Conservation (phyloP, 1,140 invertebrate species). For the Himalopsyche phryganea region DNA sequence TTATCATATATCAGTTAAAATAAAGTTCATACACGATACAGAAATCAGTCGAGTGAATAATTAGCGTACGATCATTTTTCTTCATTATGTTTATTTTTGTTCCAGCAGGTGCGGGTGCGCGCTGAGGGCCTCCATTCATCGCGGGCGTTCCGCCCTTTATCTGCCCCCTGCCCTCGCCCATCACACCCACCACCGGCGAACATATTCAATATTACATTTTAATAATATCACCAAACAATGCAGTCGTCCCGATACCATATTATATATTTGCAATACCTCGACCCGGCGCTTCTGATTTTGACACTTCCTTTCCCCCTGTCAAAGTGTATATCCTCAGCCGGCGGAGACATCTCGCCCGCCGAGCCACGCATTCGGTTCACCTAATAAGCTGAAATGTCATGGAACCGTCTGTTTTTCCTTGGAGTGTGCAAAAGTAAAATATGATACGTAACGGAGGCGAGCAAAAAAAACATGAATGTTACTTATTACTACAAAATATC, state of each 20-base stretch:
- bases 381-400: too few species aligned
- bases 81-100: slow-evolving; percentile 1
- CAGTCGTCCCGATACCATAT: slow-evolving; percentile 26
- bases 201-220: slow-evolving; percentile 26
- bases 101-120: slow-evolving; percentile 26
- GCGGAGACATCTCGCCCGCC: background rate
- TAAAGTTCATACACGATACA: too few species aligned
- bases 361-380: slow-evolving; percentile 1
- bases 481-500: slow-evolving; percentile 35
- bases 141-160: slow-evolving; percentile 27
- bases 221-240: slow-evolving; percentile 25
- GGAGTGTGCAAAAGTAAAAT: slow-evolving; percentile 27
- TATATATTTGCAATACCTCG: slow-evolving; percentile 25
- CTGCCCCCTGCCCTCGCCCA: slow-evolving; percentile 12
- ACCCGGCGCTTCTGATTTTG: background rate
- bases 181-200: slow-evolving; percentile 21
- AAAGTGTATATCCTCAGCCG: too few species aligned
- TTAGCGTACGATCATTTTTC: too few species aligned
- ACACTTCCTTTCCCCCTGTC: background rate
- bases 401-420: background rate
- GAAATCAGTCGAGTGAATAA: too few species aligned
- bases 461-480: slow-evolving; percentile 31
- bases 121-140: slow-evolving; percentile 4
- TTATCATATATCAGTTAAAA: too few species aligned
- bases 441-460: slow-evolving; percentile 21